Evolutionary conservation across 2,888 invertebrate genomes (phyloP), one percentile per base, ranked within the genome.

Genomic region (Merodon equestris): DNA sequence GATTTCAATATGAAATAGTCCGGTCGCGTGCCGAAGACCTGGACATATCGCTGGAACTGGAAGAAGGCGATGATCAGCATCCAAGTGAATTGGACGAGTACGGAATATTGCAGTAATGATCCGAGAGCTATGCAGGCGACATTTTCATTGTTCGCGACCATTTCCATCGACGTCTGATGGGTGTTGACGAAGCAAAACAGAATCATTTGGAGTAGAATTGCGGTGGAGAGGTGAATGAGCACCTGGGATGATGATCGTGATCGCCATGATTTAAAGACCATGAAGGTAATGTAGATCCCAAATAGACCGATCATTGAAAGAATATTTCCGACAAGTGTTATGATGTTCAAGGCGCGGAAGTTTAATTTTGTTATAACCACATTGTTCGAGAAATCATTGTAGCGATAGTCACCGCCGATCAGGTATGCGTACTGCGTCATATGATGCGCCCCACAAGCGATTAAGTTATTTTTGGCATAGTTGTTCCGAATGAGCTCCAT

Each of bases 31-130:
- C 93, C 93, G 54, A 93, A 88, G 0, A 93, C 92, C 72, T 91
- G 90, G 0, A 94, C 94, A 83, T 93, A 93, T 54, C 92, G 90
- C 64, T 93, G 90, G 85, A 93, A 94, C 85, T 93, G 93, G 66
- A 93, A 87, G 54, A 92, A 87, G 1, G 93, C 93, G 64, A 93
- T 92, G 64, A 94, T 92, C 17, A 93, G 86, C 93, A 94, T 94
- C 94, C 94, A 94, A 83, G 91, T 90, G 84, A 94, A 94, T 76
- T 93, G 91, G 1, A 92, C 91, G 50, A 94, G 86, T 38, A 94
- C 91, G 15, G 93, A 91, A 85, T 93, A 94, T 84, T 94, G 94
- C 42, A 94, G 86, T 4, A 91, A 82, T 7, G 92, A 91, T 2
- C 93, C 93, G 12, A 93, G 87, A n/a, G 89, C 83, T 19, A 92